Conservation (phyloP, 2,113 vertebrate species). For the Equus przewalskii region DNA sequence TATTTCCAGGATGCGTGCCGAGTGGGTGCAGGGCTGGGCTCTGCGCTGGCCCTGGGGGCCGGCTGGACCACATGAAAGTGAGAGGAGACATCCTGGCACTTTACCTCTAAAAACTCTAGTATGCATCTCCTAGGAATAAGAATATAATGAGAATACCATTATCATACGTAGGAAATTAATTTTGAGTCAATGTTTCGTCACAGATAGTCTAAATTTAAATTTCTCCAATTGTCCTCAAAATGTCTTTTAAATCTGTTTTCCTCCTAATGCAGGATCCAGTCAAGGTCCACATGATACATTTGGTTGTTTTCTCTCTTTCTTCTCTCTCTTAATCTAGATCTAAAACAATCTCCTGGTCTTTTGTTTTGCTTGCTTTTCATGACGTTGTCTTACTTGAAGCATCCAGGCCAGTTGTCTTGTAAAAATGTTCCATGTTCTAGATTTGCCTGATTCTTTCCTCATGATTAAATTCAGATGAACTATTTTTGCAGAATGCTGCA, state of each 20-base stretch:
- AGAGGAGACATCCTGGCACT: background rate
- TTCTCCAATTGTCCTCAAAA: background rate
- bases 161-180: background rate
- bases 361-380: background rate
- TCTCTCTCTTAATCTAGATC: background rate
- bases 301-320: background rate
- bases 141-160: background rate
- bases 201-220: background rate
- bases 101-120: background rate
- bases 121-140: background rate
- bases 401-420: background rate
- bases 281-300: background rate
- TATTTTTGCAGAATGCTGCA: background rate
- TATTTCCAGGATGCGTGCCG: background rate
- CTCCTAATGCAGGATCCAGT: background rate
- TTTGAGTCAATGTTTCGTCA: background rate
- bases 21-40: background rate
- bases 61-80: rapidly evolving
- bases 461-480: background rate
- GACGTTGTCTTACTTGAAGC: background rate
- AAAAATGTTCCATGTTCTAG: background rate
- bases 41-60: background rate
- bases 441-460: background rate
- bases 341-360: background rate
- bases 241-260: background rate